Base-by-base conservation (phyloP, 2,113 vertebrate species). In the Opisthocomus hoazin region DNA sequence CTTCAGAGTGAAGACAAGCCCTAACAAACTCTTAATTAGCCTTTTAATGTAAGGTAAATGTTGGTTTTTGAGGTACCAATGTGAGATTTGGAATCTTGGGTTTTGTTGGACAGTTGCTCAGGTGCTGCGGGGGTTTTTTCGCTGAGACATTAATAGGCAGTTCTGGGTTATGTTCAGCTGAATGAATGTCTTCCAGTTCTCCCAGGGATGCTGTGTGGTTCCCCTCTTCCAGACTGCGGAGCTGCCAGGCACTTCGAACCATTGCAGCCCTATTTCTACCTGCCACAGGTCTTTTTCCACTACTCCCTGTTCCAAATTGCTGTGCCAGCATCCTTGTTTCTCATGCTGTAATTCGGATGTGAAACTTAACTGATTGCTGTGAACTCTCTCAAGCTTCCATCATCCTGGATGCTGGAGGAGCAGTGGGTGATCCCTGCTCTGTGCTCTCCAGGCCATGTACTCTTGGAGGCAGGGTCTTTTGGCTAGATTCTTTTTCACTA, bases 291-390 rank as follows among this genome's bases (percentile, higher is more conserved):
- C 66, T 23, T 15, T 53, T 26, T 43, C 56, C 15, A 2, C 45
- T 39, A 1, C n/a, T 71, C 29, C 39, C 17, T 18, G 14, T 41
- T 24, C 27, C 51, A n/a, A 7, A 7, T 9, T 57, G 56, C 57
- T 41, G 12, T 46, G 68, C 80, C 66, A 10, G 57, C 34, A 18
- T 26, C 41, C 81, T 34, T 27, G 21, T 45, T 74, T 53, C 63
- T 91, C 32, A 0, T 1, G 0, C 1, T 11, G 17, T 23, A 2
- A 22, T 45, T 19, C 3, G 7, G 9, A 1, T 4, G 21, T 65
- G 73, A 41, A 68, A 43, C 70, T 78, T 60, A n/a, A 39, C 56
- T 34, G 15, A 10, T 61, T 37, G 48, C 39, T 56, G n/a, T 48
- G 1, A 6, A 13, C 22, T 18, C 13, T 11, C n/a, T 30, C 14